Base-by-base conservation (phyloP, 2,888 invertebrate species). In the Scaptomyza caliginosa region DNA sequence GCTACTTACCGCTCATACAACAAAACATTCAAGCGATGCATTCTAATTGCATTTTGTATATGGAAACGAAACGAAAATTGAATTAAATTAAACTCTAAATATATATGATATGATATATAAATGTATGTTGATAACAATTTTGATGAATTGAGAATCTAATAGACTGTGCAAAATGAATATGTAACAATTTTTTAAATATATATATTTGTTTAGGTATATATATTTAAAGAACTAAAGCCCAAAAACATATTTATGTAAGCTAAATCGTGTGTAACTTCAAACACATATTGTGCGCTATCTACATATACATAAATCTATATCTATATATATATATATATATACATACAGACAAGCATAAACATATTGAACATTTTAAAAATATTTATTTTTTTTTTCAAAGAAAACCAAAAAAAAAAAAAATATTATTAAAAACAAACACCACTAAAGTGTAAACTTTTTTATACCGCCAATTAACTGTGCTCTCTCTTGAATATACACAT, bases 391-490 rank as follows among this genome's bases (percentile, higher is more conserved):
- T 68, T 57, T 72, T 45, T 63, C 43, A 56, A 72, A 48, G 30
- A 13, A 46, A 45, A 5, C 8, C 8, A 30, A 57, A 57, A 49
- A 32, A 26, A 28, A 36, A 2, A 17, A 39, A 26, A 16, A 38
- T n/a, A n/a, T n/a, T n/a, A n/a, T n/a, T n/a, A 45, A 30, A 57
- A 38, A 68, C 46, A 55, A 23, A 58, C 23, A 42, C 42, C 3
- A 65, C 45, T 63, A 57, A 59, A 65, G 65, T 77, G 52, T 72
- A 68, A 81, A 74, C 82, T 70, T 85, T 85, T 86, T 86, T 76
- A 83, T 83, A 83, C 87, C 83, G 85, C 87, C 83, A 86, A 83
- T 67, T 84, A 84, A 86, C 87, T 83, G 87, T 83, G 87, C 83
- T 83, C 83, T 86, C 51, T 67, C 51, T 67, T 52, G 49, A 39